Base-by-base conservation (phyloP, 2,888 invertebrate genomes). In the Pilophorus perplexus region DNA sequence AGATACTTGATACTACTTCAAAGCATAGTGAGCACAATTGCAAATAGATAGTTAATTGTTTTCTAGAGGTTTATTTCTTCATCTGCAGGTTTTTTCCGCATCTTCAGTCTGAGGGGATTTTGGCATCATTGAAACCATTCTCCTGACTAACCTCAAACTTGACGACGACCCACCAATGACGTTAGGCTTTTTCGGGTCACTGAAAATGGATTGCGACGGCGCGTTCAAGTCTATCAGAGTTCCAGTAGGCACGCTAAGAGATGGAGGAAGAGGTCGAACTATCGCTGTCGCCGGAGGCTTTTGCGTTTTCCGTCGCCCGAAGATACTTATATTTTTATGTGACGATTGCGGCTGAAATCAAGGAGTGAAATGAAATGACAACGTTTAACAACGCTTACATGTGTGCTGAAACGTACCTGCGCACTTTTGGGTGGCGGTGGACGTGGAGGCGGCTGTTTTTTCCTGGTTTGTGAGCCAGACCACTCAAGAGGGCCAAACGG, bases 61-160 rank as follows among this genome's bases (percentile, higher is more conserved):
- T n/a, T n/a, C n/a, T n/a, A n/a, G n/a, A n/a, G n/a, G n/a, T n/a
- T n/a, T n/a, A n/a, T n/a, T n/a, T n/a, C n/a, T n/a, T n/a, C n/a
- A n/a, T n/a, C n/a, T n/a, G n/a, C n/a, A n/a, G n/a, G n/a, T n/a
- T n/a, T n/a, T n/a, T n/a, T n/a, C n/a, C n/a, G n/a, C n/a, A n/a
- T n/a, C n/a, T n/a, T n/a, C n/a, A n/a, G n/a, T n/a, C n/a, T n/a
- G n/a, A n/a, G n/a, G n/a, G n/a, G n/a, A n/a, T n/a, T n/a, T n/a
- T n/a, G n/a, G n/a, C n/a, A n/a, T n/a, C n/a, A n/a, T n/a, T n/a
- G n/a, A n/a, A n/a, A n/a, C n/a, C n/a, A n/a, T n/a, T n/a, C n/a
- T n/a, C n/a, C n/a, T n/a, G 84, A 76, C 87, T 87, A 6, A 87
- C 82, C 33, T 87, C 87, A 74, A 88, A 87, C 74, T 87, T 87